Percentiles rank a stretch among this genome's conserved stretches.
phyloP scores from a whole-genome alignment of 1,140 invertebrate genomes.

The Epicauta chinensis region DNA sequence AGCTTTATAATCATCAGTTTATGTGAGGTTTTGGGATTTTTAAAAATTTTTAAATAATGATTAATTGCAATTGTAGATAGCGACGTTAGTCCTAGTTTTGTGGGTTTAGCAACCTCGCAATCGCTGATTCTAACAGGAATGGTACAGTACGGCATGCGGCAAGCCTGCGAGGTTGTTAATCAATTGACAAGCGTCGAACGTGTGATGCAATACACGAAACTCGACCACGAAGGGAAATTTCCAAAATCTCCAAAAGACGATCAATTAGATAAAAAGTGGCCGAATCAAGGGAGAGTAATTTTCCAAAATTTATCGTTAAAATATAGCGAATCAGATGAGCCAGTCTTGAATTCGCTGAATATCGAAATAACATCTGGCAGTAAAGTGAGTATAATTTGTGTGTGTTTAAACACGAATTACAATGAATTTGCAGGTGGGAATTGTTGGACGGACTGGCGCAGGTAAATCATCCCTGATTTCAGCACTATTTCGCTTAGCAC shows the following conservation, averaged over 20 bases:
- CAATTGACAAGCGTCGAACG: conserved; percentile 81
- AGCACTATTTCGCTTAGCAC: conserved; percentile 62
- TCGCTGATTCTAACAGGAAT: conserved; percentile 77
- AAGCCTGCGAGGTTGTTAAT: conserved; percentile 74
- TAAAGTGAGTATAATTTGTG: not conserved
- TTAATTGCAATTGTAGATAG: conserved; percentile 13
- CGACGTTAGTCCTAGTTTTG: conserved; percentile 49
- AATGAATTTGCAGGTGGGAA: conserved; percentile 49
- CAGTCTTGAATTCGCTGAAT: conserved; percentile 64
- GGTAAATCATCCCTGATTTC: conserved; percentile 77
- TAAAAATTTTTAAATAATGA: too few species aligned
- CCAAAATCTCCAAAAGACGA: conserved; percentile 16
- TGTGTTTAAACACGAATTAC: too few species aligned
- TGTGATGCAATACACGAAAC: conserved; percentile 64
- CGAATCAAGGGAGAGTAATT: conserved; percentile 43
- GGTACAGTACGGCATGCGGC: conserved; percentile 79
- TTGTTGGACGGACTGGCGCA: conserved; percentile 70
- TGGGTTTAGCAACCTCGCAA: conserved; percentile 76
- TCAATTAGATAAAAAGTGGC: conserved; percentile 23
- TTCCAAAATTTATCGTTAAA: conserved; percentile 60
- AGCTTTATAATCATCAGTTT: not conserved
- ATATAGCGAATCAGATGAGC: conserved; percentile 59
- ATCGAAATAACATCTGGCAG: conserved; percentile 52
- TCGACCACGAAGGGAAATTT: conserved; percentile 53
- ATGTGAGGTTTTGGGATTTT: not conserved